These are phyloP conservation scores for Todiramphus saurophagus DNA, from an alignment of 2,113 vertebrate genomes.

Conservation along the genomic window DNA sequence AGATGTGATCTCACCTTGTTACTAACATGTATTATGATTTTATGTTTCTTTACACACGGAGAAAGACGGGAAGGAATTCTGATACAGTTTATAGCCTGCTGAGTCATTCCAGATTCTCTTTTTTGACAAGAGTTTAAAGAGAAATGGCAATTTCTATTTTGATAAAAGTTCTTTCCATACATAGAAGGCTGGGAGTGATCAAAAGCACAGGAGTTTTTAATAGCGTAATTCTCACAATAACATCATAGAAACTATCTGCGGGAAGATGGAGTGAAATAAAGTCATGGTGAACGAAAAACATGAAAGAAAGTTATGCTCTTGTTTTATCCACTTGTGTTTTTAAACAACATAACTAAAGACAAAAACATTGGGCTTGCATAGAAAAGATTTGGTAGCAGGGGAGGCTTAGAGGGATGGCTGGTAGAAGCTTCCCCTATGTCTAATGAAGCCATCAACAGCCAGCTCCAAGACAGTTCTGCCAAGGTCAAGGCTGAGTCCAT, in stretches of 20 bases:
- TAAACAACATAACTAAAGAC: background rate
- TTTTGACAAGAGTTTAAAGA: background rate
- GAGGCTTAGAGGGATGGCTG: background rate
- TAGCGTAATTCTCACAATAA: background rate
- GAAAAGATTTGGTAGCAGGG: background rate
- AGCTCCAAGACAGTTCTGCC: background rate
- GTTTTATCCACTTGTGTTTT: background rate
- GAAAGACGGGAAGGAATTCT: background rate
- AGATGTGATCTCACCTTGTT: background rate
- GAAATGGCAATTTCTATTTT: background rate
- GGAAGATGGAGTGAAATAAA: background rate
- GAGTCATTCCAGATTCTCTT: background rate
- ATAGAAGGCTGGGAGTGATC: background rate
- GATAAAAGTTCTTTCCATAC: background rate
- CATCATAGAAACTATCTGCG: background rate
- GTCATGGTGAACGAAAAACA: background rate
- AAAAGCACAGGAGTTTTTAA: background rate
- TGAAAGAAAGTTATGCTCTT: background rate
- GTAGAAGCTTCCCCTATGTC: background rate
- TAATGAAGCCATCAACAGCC: background rate
- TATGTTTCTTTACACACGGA: background rate
- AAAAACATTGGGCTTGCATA: background rate
- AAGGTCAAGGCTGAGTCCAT: background rate
- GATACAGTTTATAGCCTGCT: background rate
- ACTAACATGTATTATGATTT: background rate